These are phyloP conservation scores for Desmophyllum pertusum DNA, from an alignment of 92 coral and sea anemone species.

Conservation along the genomic window DNA sequence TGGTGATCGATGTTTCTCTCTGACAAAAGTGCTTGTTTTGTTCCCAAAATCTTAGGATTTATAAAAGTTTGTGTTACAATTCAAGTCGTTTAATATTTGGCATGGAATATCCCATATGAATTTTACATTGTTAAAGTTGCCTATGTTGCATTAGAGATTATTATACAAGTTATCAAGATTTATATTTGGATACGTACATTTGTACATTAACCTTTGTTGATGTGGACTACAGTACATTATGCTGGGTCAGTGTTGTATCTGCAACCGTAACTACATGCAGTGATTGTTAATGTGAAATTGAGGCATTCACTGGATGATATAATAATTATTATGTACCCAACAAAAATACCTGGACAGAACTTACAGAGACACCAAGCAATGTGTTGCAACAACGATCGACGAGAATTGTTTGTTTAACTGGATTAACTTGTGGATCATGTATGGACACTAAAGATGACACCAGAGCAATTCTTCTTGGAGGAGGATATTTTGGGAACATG, in stretches of 20 bases:
- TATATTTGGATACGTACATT: conserved; percentile 14
- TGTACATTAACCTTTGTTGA: conserved; percentile 3
- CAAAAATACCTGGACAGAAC: background rate
- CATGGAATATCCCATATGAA: background rate
- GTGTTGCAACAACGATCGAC: background rate
- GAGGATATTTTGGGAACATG: background rate
- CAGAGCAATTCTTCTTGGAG: background rate
- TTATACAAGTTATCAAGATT: background rate
- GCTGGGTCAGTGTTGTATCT: background rate
- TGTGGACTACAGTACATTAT: background rate
- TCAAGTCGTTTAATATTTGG: background rate
- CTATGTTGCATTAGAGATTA: background rate
- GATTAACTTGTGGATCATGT: no score
- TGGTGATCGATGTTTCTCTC: conserved; percentile 16
- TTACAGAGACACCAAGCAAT: background rate
- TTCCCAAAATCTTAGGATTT: background rate
- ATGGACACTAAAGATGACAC: background rate
- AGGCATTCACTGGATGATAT: background rate
- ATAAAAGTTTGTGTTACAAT: background rate
- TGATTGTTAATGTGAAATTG: background rate
- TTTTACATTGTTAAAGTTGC: conserved; percentile 10
- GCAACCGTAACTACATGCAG: background rate
- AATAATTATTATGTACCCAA: no score
- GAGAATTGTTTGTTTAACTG: background rate
- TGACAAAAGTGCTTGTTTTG: background rate